Conservation (phyloP, 2,113 vertebrate species). For the Nanger granti region DNA sequence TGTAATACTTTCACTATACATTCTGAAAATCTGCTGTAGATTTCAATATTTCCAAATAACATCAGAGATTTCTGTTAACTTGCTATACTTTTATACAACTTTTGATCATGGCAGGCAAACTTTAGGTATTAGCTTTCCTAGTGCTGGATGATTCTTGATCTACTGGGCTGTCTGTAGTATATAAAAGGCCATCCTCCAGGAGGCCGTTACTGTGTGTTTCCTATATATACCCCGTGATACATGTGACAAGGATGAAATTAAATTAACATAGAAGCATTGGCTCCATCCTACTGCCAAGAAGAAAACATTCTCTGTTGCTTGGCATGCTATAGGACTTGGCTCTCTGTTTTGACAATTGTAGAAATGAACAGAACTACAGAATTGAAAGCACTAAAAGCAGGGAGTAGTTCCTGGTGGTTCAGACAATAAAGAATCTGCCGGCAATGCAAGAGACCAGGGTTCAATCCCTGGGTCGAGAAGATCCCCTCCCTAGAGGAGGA, state of each 20-base stretch:
- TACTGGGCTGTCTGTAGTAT: neutral
- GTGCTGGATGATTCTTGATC: neutral
- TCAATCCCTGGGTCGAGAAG: neutral
- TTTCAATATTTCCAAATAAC: conserved; percentile 61
- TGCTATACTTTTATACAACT: neutral
- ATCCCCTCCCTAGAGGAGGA: neutral
- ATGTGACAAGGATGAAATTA: neutral
- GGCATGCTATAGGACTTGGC: neutral
- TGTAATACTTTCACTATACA: conserved; percentile 49
- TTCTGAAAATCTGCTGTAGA: conserved; percentile 59
- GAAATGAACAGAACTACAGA: neutral
- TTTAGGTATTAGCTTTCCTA: neutral
- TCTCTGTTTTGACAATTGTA: neutral
- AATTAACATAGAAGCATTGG: neutral
- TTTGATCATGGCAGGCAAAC: conserved; percentile 21
- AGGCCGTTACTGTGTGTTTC: neutral
- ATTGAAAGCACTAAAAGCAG: neutral
- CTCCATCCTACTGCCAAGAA: neutral
- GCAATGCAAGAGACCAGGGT: neutral
- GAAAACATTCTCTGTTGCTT: neutral
- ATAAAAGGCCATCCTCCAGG: neutral
- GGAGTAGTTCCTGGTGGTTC: neutral
- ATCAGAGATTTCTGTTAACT: conserved; percentile 40
- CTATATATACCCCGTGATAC: neutral
- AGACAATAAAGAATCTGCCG: neutral